Conservation (phyloP, 2,113 vertebrate genomes). For the Electrona antarctica region DNA sequence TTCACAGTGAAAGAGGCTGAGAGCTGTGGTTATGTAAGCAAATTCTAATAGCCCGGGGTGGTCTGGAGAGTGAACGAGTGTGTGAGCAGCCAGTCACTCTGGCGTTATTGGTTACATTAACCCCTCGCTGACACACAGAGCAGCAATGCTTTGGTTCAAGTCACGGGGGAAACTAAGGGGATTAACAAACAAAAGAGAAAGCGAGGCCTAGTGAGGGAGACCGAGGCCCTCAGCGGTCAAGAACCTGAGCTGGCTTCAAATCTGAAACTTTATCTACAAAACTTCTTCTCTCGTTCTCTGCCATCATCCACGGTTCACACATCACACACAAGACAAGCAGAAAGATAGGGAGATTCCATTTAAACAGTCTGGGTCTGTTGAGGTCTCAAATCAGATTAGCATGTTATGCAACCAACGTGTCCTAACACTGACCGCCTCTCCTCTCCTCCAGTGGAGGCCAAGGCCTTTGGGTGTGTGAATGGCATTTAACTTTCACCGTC, state of each 20-base stretch:
- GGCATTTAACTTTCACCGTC: slow-evolving; percentile 6
- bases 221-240: background rate
- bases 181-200: background rate
- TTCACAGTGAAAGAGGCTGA: slow-evolving; percentile 7
- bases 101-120: slow-evolving; percentile 56
- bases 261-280: background rate
- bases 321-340: slow-evolving; percentile 10
- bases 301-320: slow-evolving; percentile 10
- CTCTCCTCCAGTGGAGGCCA: slow-evolving; percentile 17
- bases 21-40: slow-evolving; percentile 58
- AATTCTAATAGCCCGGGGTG: slow-evolving; percentile 45
- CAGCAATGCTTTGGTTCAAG: slow-evolving; percentile 9
- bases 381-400: slow-evolving; percentile 62
- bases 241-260: background rate
- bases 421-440: slow-evolving; percentile 32
- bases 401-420: slow-evolving; percentile 60
- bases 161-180: background rate
- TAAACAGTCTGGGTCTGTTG: slow-evolving; percentile 33
- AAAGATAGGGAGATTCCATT: slow-evolving; percentile 38
- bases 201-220: background rate
- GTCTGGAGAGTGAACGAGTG: slow-evolving; percentile 14
- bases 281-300: background rate
- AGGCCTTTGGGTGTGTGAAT: slow-evolving; percentile 11
- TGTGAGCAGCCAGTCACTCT: slow-evolving; percentile 52
- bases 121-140: slow-evolving; percentile 32